phyloP scores from a whole-genome alignment of 1,140 invertebrate species.

The Latrodectus geometricus region DNA sequence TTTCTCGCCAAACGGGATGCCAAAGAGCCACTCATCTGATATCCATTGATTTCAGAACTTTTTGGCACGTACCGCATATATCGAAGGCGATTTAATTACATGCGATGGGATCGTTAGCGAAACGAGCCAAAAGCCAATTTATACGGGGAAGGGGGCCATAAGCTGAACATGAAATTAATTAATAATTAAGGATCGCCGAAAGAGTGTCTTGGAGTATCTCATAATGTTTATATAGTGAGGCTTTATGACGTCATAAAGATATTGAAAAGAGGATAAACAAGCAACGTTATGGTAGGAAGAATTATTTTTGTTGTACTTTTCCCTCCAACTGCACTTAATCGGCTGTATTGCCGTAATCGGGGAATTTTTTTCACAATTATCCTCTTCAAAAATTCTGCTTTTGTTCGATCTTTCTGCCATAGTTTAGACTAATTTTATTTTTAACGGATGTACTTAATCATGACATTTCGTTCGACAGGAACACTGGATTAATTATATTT shows the following conservation, averaged over 20 bases:
- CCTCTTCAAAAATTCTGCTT: too few species aligned
- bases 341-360: too few species aligned
- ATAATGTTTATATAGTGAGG: constrained; percentile 59
- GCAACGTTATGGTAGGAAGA: background rate
- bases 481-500: too few species aligned
- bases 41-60: constrained; percentile 52
- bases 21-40: constrained; percentile 20
- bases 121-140: constrained; percentile 46
- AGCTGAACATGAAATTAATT: constrained; percentile 58
- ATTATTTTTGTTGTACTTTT: constrained; percentile 37
- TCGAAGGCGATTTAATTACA: constrained; percentile 44
- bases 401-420: too few species aligned
- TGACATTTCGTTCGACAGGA: too few species aligned
- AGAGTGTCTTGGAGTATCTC: constrained; percentile 52
- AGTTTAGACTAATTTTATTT: too few species aligned
- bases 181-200: constrained; percentile 59
- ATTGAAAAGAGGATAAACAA: constrained; percentile 52
- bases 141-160: constrained; percentile 32
- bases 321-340: constrained; percentile 8
- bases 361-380: too few species aligned
- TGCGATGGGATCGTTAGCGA: constrained; percentile 47
- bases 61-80: constrained; percentile 37
- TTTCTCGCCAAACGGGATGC: constrained; percentile 7
- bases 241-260: constrained; percentile 59
- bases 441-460: too few species aligned